A percentile compares a stretch with the other conserved stretches of the same genome.
Conservation (phyloP, 2,888 invertebrate species). For the Laspeyria flexula region DNA sequence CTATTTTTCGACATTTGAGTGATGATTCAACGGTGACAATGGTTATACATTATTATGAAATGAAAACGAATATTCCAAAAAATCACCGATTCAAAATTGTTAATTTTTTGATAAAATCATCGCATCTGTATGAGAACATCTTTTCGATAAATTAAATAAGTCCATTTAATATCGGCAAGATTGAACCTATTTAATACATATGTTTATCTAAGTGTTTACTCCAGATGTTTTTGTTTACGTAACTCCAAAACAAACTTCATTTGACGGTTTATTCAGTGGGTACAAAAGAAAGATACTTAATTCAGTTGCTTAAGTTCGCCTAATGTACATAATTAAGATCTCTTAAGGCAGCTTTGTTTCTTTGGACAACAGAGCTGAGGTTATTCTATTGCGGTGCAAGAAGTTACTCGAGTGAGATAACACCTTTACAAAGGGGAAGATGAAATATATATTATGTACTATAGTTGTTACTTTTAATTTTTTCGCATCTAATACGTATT, state of each 20-base stretch:
- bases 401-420: conserved; percentile 8
- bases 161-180: neutral
- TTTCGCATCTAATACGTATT: too few species aligned
- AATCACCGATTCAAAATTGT: too few species aligned
- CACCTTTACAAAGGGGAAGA: conserved; percentile 4
- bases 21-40: too few species aligned
- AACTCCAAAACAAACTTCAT: conserved; percentile 23
- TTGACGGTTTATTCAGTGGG: conserved; percentile 22
- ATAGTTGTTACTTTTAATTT: too few species aligned
- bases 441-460: neutral
- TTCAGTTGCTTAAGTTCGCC: conserved; percentile 32
- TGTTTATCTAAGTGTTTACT: conserved; percentile 6
- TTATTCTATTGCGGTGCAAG: conserved; percentile 6
- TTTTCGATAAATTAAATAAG: too few species aligned
- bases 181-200: too few species aligned
- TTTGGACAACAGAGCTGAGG: conserved; percentile 14
- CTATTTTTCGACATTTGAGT: too few species aligned
- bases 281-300: conserved; percentile 37
- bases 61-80: too few species aligned
- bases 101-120: too few species aligned
- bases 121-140: too few species aligned
- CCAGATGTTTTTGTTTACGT: conserved; percentile 22
- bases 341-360: conserved; percentile 26
- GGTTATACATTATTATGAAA: too few species aligned
- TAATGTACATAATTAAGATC: conserved; percentile 35